These are phyloP conservation scores for Leuciscus waleckii DNA, from an alignment of 2,797 vertebrate genomes.

Conservation along the genomic window DNA sequence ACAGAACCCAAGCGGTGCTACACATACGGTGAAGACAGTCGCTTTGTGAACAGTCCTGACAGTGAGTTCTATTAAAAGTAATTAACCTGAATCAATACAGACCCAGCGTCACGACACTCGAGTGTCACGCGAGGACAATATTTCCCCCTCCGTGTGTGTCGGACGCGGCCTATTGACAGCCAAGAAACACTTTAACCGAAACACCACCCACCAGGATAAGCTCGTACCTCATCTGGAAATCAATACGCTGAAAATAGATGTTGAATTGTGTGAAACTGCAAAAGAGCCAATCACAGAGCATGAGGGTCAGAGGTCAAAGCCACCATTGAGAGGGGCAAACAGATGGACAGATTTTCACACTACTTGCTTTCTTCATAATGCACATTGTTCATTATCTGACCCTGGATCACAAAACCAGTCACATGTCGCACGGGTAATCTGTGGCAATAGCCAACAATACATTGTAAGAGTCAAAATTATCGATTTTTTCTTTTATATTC, in stretches of 20 bases:
- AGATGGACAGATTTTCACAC: neutral
- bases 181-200: constrained; percentile 43
- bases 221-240: constrained; percentile 18
- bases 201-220: constrained; percentile 29
- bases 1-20: neutral
- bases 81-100: constrained; percentile 42
- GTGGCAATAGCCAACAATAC: too few relatives aligned
- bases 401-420: too few relatives aligned
- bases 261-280: neutral
- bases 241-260: constrained; percentile 35
- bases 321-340: neutral
- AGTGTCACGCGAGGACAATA: constrained; percentile 16
- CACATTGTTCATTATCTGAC: neutral
- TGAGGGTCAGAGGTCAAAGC: constrained; percentile 12
- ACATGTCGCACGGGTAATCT: too few relatives aligned
- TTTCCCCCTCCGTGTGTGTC: neutral
- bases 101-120: constrained; percentile 3
- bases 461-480: too few relatives aligned
- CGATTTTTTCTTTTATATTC: too few relatives aligned
- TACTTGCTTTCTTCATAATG: neutral
- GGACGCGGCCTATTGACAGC: constrained; percentile 10
- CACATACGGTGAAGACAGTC: neutral
- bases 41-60: neutral
- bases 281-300: constrained; percentile 30
- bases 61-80: constrained; percentile 25